Base-by-base conservation (phyloP, 1,140 invertebrate genomes). In the Rhopalosiphum maidis region DNA sequence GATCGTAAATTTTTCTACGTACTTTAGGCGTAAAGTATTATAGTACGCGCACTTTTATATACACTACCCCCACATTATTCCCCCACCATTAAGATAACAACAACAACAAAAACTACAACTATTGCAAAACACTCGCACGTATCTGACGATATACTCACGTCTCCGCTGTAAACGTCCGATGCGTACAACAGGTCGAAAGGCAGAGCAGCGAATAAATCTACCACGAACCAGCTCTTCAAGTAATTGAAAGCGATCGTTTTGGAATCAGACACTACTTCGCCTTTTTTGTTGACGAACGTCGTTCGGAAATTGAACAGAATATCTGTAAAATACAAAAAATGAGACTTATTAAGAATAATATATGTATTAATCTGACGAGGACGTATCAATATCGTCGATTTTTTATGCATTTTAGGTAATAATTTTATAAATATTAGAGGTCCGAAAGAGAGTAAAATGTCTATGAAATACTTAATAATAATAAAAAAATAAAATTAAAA, bases 241-340 rank as follows among this genome's bases (percentile, higher is more conserved):
- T 99, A 99, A 96, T 98, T 98, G 94, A 98, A 95, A 43, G 98
- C 98, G 95, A 99, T 99, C 94, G 96, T 96, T 95, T 97, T 97
- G 85, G 97, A 97, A 95, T 99, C 97, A 83, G 98, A 99, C 55
- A 99, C 99, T 21, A 99, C 99, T 96, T 99, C 99, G 93, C 99
- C 99, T 95, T 99, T 99, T 95, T 98, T 98, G 95, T 98, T 99
- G 88, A 99, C 99, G 95, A 98, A 99, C 41, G 99, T 99, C 93
- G 99, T 99, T 93, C 99, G 97, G 96, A 99, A 99, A 96, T 99
- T 99, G 94, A 99, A 97, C 94, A 99, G 96, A 95, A 99, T 99
- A 96, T 99, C 99, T 98, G 97, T 95, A 95, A 96, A 95, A 95
- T 96, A 92, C 35, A 54, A 89, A 37, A 77, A 2, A 37, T 21